A percentile compares a stretch with the other conserved stretches of the same genome.
These are phyloP conservation scores for Philereme transversata DNA, from an alignment of 2,888 invertebrate genomes.

Conservation along the genomic window DNA sequence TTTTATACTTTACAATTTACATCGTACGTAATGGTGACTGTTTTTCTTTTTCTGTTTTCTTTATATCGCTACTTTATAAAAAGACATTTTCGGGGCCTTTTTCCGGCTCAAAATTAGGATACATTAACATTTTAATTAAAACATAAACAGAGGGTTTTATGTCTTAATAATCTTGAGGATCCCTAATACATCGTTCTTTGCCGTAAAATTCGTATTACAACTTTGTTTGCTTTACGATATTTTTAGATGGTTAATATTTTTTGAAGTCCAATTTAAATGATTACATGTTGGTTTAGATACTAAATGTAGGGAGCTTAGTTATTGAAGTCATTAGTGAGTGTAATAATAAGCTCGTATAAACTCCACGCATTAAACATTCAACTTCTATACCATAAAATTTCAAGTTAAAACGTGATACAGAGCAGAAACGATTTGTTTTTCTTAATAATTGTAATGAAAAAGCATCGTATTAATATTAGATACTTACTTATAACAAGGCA, in stretches of 20 bases:
- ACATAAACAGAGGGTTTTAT: conserved; percentile 27
- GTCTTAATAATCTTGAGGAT: conserved; percentile 18
- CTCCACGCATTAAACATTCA: background rate
- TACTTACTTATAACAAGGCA: no score
- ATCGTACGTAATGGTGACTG: conserved; percentile 19
- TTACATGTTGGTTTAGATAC: conserved; percentile 23
- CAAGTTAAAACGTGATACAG: no score
- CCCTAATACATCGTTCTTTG: conserved; percentile 16
- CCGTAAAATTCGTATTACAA: conserved; percentile 4
- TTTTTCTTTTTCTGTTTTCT: conserved; percentile 20
- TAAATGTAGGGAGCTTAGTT: conserved; percentile 17
- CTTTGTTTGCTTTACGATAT: conserved; percentile 6
- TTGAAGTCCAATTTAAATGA: conserved; percentile 30
- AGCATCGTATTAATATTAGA: no score
- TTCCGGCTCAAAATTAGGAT: conserved; percentile 19
- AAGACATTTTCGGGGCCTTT: conserved; percentile 12
- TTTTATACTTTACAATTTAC: conserved; percentile 30
- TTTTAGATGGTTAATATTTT: conserved; percentile 16
- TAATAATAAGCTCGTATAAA: conserved; percentile 11
- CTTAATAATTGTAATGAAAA: no score
- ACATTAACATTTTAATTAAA: conserved; percentile 29
- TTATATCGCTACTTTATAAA: conserved; percentile 14
- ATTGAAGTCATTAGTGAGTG: conserved; percentile 22
- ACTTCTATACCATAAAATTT: background rate
- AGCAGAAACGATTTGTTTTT: no score